Base-by-base conservation (phyloP, 2,888 invertebrate genomes). In the Cephus rjabovi region DNA sequence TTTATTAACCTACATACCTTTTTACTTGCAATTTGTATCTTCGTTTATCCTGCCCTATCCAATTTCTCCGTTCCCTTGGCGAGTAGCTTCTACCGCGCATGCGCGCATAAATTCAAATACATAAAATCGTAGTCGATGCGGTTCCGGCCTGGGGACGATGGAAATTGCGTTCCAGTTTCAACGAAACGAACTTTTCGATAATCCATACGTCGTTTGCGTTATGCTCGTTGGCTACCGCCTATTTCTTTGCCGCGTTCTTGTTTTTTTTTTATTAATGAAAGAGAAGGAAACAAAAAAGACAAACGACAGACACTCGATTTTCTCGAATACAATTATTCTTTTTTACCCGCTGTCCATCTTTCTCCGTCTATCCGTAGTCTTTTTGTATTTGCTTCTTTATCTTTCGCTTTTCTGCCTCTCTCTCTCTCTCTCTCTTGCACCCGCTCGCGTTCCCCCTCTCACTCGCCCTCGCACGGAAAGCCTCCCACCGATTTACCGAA, bases 321-420 rank as follows among this genome's bases (percentile, higher is more conserved):
- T 89, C 86, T 86, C 86, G 88, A 89, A 87, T 88, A 86, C 83
- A 79, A 80, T 87, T 88, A 87, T 87, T 86, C 83, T 79, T 81
- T 81, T 79, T 35, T 35, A 35, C 35, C 79, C 79, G 74, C 76
- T 15, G 2, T 56, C 6, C 9, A 23, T 56, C 23, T 23, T 9
- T 56, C 23, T 56, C 15, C 15, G 1, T 40, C 15, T 15, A 1
- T 40, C 4, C 4, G 4, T 15, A 12, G 12, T 37, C 12, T 37
- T 15, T 6, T 40, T 15, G 0, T 40, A 40, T 40, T 6, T 15
- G 9, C 23, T 56, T 23, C 15, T 23, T 9, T 56, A 4, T 56
- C 40, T 56, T 6, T 23, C 23, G 4, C 23, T 56, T 9, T 56
- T 23, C 40, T 56, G 2, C 0, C 23, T 56, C 9, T 40, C 4